Evolutionary conservation across 2,888 invertebrate species (phyloP).

Genomic region (Oscheius sp.): DNA sequence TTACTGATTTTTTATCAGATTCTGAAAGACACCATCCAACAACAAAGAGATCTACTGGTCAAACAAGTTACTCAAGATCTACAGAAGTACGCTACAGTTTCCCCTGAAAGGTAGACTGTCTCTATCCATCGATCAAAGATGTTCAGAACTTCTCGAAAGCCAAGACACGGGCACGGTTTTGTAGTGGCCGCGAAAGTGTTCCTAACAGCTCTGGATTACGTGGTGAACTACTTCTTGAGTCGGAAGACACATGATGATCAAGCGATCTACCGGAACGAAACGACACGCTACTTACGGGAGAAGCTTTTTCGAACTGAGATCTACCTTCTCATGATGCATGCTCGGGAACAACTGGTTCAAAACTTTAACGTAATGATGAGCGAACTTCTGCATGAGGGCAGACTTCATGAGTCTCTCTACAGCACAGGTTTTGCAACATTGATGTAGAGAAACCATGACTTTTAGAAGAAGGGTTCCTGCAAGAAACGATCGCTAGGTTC

Average conservation of each 20-base stretch:
- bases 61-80: slow-evolving; percentile 3
- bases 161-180: background rate
- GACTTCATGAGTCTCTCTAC: background rate
- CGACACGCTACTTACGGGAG: background rate
- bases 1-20: background rate
- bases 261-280: background rate
- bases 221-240: background rate
- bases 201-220: background rate
- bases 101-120: too few species aligned
- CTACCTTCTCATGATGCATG: background rate
- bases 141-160: background rate
- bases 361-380: background rate
- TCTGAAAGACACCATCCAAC: slow-evolving; percentile 1
- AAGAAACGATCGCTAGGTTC: background rate
- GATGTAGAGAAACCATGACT: background rate
- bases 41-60: background rate
- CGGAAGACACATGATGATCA: background rate
- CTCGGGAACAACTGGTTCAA: background rate
- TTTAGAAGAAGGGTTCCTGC: slow-evolving; percentile 1
- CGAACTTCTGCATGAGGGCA: background rate
- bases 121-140: too few species aligned
- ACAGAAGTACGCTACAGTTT: background rate
- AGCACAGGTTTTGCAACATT: background rate
- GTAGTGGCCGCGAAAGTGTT: background rate
- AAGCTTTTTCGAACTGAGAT: background rate